A percentile compares a stretch with the other conserved stretches of the same genome.
Conservation (phyloP, 2,888 invertebrate genomes). For the Cerastoderma edule region DNA sequence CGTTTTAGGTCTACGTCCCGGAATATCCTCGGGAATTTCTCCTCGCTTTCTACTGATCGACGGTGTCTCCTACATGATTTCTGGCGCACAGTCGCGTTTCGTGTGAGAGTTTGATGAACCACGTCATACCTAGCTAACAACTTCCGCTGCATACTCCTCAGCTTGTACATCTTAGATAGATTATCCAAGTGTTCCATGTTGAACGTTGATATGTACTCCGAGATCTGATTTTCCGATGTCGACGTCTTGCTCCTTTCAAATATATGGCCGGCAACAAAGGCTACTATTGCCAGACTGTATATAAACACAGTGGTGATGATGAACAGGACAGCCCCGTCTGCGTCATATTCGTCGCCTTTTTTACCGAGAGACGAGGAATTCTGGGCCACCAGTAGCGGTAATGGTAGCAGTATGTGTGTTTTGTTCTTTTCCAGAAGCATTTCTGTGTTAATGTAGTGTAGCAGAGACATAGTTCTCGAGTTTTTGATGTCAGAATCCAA, state of each 20-base stretch:
- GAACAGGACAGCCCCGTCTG: slow-evolving; percentile 8
- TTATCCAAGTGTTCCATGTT: slow-evolving; percentile 7
- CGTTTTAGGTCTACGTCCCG: not conserved
- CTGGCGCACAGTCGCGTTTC: not conserved
- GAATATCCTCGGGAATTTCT: slow-evolving; percentile 9
- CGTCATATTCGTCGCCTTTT: slow-evolving; percentile 7
- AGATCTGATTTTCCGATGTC: not conserved
- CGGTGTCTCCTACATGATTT: not conserved
- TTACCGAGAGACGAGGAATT: not conserved
- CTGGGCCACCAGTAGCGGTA: not conserved
- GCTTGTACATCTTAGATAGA: slow-evolving; percentile 12
- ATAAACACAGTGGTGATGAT: slow-evolving; percentile 12
- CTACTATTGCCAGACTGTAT: slow-evolving; percentile 11
- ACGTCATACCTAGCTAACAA: slow-evolving; percentile 11
- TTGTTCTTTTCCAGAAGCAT: not conserved
- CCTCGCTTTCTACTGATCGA: not conserved
- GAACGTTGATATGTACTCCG: slow-evolving; percentile 14
- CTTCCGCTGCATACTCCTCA: slow-evolving; percentile 9
- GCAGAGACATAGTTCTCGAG: not conserved
- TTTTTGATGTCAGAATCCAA: no score
- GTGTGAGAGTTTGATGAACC: not conserved
- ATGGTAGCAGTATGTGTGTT: not conserved
- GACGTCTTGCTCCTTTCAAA: slow-evolving; percentile 5
- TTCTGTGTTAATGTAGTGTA: not conserved
- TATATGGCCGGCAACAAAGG: slow-evolving; percentile 11